Evolutionary conservation across 2,113 vertebrate species (phyloP).

Genomic region (Larimichthys polyactis): DNA sequence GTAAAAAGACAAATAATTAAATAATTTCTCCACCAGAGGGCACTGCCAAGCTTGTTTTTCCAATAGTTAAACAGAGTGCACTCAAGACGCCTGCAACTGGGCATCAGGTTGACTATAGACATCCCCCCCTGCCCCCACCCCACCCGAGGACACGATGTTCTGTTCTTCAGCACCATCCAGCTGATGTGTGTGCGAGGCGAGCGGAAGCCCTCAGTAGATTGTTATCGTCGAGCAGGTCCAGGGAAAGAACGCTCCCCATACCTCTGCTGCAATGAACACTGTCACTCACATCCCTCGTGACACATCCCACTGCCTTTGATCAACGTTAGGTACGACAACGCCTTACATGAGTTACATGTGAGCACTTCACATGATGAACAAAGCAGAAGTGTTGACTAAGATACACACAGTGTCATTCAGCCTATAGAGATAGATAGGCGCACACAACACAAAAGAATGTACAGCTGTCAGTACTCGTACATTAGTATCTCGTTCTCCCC

Average conservation of each 20-base stretch:
- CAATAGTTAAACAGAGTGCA: not conserved
- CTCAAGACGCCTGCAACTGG: not conserved
- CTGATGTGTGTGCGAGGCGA: conserved; percentile 28
- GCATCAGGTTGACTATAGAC: not conserved
- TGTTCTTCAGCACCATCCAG: conserved; percentile 52
- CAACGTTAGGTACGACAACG: conserved; percentile 15
- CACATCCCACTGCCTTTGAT: conserved; percentile 21
- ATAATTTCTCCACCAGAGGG: conserved; percentile 12
- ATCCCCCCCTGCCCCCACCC: not conserved
- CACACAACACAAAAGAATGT: conserved; percentile 4
- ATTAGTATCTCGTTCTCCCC: conserved; percentile 7
- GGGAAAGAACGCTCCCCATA: conserved; percentile 60
- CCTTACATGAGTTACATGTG: conserved; percentile 13
- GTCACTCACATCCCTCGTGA: conserved; percentile 35
- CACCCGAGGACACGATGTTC: conserved; percentile 57
- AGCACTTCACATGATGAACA: conserved; percentile 13
- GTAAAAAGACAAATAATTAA: not conserved
- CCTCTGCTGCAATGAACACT: conserved; percentile 35
- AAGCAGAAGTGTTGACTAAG: conserved; percentile 3
- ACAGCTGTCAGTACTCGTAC: not conserved
- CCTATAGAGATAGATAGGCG: not conserved
- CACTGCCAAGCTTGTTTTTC: not conserved
- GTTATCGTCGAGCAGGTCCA: conserved; percentile 45
- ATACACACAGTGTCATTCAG: not conserved
- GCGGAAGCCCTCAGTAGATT: conserved; percentile 54